These are phyloP conservation scores for Druceiella hillmani DNA, from an alignment of 2,888 invertebrate species.

Conservation along the genomic window DNA sequence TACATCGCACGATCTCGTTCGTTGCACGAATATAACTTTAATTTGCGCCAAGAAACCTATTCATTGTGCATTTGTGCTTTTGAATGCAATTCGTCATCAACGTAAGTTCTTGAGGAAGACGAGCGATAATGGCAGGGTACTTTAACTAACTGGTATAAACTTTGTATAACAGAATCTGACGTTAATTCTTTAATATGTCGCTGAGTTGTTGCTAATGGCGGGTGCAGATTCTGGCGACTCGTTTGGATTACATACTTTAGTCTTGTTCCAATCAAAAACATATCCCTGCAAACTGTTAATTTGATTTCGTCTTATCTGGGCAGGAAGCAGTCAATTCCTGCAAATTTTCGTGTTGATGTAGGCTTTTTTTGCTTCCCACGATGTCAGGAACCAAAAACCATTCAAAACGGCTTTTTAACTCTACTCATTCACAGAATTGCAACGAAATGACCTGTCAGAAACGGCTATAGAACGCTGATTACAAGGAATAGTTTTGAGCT, in stretches of 20 bases:
- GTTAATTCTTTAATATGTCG: constrained; percentile 3
- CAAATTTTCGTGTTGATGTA: constrained; percentile 7
- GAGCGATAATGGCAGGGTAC: too few relatives aligned
- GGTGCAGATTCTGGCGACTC: constrained; percentile 3
- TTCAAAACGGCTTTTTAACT: constrained; percentile 5
- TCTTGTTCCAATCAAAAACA: constrained; percentile 7
- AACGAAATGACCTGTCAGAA: constrained; percentile 10
- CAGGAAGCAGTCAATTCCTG: constrained; percentile 8
- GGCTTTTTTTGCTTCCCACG: constrained; percentile 9
- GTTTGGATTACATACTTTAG: constrained; percentile 5
- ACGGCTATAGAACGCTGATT: too few relatives aligned
- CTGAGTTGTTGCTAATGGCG: constrained; percentile 1
- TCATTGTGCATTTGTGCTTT: constrained; percentile 9
- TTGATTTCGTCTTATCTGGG: constrained; percentile 7
- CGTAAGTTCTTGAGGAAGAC: too few relatives aligned
- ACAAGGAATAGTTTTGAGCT: too few relatives aligned
- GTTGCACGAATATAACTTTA: constrained; percentile 1
- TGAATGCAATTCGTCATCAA: constrained; percentile 8
- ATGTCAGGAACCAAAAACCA: constrained; percentile 9
- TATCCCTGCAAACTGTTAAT: constrained; percentile 10
- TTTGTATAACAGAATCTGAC: constrained; percentile 5
- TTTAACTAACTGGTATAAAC: constrained; percentile 7
- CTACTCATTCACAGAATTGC: constrained; percentile 2
- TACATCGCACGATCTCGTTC: not conserved
- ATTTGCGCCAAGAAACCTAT: constrained; percentile 3